phyloP scores from a whole-genome alignment of 64 coral and sea anemone genomes.

The Montipora foliosa region DNA sequence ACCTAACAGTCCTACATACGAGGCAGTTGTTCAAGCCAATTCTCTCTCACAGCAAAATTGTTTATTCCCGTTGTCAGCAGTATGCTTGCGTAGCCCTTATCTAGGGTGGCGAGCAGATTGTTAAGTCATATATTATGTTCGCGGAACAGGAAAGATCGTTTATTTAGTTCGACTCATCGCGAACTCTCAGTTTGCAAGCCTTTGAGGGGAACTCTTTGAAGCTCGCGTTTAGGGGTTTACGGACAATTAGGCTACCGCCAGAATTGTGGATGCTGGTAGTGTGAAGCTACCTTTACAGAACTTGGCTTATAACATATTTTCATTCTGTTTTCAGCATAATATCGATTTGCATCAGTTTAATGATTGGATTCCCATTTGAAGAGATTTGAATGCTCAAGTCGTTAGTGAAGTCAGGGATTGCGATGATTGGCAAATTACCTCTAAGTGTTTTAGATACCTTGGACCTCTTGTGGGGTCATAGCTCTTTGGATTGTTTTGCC shows the following conservation, averaged over 20 bases:
- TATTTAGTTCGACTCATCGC: constrained; percentile 37
- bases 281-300: not conserved
- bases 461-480: too few relatives aligned
- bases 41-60: not conserved
- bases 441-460: too few relatives aligned
- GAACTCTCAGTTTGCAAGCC: constrained; percentile 49
- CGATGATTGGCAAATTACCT: constrained; percentile 51
- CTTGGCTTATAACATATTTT: not conserved
- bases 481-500: too few relatives aligned
- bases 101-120: not conserved
- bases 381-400: not conserved
- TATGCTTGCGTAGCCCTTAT: constrained; percentile 25
- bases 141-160: constrained; percentile 36
- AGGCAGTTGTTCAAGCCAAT: too few relatives aligned
- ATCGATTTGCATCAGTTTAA: constrained; percentile 4
- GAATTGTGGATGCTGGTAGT: not conserved
- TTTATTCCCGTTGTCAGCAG: constrained; percentile 42
- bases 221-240: not conserved
- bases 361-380: not conserved
- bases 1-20: not conserved
- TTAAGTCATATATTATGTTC: not conserved
- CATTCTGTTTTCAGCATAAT: not conserved
- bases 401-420: constrained; percentile 36
- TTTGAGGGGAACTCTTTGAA: constrained; percentile 5
- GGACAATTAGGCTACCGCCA: not conserved